phyloP scores from a whole-genome alignment of 2,888 invertebrate species.

The Erpobdella octoculata region DNA sequence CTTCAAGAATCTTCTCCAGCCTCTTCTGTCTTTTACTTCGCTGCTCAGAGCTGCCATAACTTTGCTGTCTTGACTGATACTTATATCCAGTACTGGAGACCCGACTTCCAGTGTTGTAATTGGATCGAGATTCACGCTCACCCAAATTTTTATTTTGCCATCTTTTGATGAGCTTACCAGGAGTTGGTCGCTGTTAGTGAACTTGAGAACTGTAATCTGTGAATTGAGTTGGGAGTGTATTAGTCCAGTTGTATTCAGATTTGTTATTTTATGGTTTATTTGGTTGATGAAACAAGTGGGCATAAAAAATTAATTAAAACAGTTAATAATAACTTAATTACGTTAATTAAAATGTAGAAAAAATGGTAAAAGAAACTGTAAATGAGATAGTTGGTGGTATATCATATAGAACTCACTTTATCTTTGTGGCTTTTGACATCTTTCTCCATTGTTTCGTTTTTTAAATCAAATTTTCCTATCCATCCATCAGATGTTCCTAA shows the following conservation, averaged over 20 bases:
- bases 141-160: slow-evolving; percentile 6
- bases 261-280: no score
- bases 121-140: not conserved
- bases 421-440: not conserved
- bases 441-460: not conserved
- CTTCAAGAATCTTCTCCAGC: not conserved
- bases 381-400: no score
- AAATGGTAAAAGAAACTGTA: not conserved
- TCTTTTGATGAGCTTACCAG: slow-evolving; percentile 8
- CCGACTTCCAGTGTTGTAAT: not conserved
- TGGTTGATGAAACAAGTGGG: no score
- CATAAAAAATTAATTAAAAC: not conserved
- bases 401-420: no score
- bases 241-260: no score
- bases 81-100: not conserved
- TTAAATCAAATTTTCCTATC: not conserved
- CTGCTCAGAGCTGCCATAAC: slow-evolving; percentile 1
- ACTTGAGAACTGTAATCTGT: not conserved
- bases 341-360: not conserved
- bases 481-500: not conserved
- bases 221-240: no score
- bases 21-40: not conserved
- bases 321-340: not conserved
- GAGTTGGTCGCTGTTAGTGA: not conserved
- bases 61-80: not conserved